Percentiles rank a stretch among this genome's conserved stretches.
These are phyloP conservation scores for Camptogramma bilineatum DNA, from an alignment of 2,888 invertebrate genomes.

Conservation along the genomic window DNA sequence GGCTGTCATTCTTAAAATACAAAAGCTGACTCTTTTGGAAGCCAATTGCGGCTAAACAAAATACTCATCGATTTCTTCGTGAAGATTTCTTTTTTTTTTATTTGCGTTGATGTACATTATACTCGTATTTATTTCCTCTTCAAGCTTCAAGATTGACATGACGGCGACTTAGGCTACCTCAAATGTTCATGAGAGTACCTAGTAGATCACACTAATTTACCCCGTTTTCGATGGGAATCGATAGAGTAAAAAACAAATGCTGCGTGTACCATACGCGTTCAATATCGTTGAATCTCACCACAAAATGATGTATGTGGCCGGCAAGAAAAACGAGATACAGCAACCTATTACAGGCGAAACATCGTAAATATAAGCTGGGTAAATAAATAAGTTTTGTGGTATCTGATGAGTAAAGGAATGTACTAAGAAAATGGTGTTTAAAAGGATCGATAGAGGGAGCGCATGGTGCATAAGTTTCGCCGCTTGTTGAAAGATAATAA, in stretches of 20 bases:
- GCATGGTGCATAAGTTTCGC: conserved; percentile 77
- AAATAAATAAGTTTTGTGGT: conserved; percentile 81
- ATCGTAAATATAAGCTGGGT: conserved; percentile 80
- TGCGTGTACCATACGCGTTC: conserved; percentile 47
- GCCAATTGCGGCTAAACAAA: too few relatives aligned
- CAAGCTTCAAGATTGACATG: too few relatives aligned
- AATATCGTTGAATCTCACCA: conserved; percentile 64
- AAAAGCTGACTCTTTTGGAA: too few relatives aligned
- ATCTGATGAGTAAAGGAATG: conserved; percentile 78
- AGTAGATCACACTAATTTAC: too few relatives aligned
- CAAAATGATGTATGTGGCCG: conserved; percentile 73
- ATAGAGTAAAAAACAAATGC: not conserved
- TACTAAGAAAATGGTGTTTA: conserved; percentile 77
- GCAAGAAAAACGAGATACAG: conserved; percentile 75
- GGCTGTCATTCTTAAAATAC: too few relatives aligned
- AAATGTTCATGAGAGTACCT: too few relatives aligned
- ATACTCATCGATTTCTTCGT: too few relatives aligned
- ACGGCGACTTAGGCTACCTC: not conserved
- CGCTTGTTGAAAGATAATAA: conserved; percentile 81
- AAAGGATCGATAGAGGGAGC: conserved; percentile 73
- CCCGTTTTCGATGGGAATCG: not conserved
- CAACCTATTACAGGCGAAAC: conserved; percentile 76
- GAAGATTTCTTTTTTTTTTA: too few relatives aligned
- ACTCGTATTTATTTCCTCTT: too few relatives aligned
- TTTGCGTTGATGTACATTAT: too few relatives aligned